Evolutionary conservation across 2,888 invertebrate species (phyloP).

Genomic region (Osedax frankpressi): DNA sequence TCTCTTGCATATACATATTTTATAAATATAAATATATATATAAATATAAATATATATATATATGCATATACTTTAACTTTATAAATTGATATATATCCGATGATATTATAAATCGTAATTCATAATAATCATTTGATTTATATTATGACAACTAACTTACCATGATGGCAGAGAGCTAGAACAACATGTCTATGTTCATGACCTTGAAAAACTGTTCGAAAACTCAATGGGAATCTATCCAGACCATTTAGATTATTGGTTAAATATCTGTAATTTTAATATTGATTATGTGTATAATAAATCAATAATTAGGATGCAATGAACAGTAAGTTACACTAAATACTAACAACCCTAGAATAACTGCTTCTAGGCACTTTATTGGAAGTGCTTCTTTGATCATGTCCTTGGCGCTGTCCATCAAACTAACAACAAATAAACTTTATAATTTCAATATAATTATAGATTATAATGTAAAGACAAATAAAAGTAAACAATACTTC

Average conservation of each 20-base stretch:
- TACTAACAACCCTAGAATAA: slow-evolving; percentile 42
- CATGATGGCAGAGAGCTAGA: slow-evolving; percentile 41
- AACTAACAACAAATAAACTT: slow-evolving; percentile 30
- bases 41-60: neutral
- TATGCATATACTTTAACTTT: too few relatives aligned
- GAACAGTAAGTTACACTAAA: neutral
- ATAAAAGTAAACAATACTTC: neutral
- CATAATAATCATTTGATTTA: neutral
- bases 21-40: neutral
- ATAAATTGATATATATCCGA: neutral
- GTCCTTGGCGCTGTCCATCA: slow-evolving; percentile 45
- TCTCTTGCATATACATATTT: too few relatives aligned
- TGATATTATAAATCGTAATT: neutral
- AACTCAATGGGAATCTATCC: slow-evolving; percentile 46
- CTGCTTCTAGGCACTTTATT: slow-evolving; percentile 48
- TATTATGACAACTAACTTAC: slow-evolving; percentile 20
- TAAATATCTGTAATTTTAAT: slow-evolving; percentile 33
- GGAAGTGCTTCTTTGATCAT: slow-evolving; percentile 46
- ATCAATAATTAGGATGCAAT: neutral
- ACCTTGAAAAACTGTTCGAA: slow-evolving; percentile 42
- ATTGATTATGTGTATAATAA: neutral
- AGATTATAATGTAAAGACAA: neutral
- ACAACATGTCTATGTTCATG: slow-evolving; percentile 44
- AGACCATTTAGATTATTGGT: slow-evolving; percentile 43
- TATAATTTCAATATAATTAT: neutral